Evolutionary conservation across 2,797 vertebrate genomes (phyloP).

Genomic region (Chrysocyon brachyurus): DNA sequence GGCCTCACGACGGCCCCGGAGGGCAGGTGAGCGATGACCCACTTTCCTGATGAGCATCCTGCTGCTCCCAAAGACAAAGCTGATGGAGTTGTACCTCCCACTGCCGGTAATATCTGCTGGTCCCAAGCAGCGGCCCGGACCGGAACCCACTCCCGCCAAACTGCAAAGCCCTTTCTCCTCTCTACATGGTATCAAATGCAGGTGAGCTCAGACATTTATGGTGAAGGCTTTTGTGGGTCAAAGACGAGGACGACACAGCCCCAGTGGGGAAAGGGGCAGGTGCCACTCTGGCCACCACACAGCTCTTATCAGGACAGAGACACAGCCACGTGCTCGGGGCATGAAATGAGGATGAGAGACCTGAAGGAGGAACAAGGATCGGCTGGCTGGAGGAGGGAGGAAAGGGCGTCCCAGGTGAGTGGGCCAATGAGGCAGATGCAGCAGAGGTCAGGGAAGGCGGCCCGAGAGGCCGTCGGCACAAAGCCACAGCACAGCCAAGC

Average conservation of each 20-base stretch:
- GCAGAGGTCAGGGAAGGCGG: not conserved
- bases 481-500: not conserved
- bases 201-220: not conserved
- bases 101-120: not conserved
- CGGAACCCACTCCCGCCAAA: not conserved
- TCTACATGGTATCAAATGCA: not conserved
- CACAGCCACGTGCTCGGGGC: too few species aligned
- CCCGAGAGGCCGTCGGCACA: not conserved
- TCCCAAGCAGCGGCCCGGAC: not conserved
- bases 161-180: not conserved
- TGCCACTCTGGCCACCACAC: not conserved
- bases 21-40: not conserved
- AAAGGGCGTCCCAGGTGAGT: not conserved
- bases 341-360: not conserved
- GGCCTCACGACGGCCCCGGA: not conserved
- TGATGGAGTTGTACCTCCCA: not conserved
- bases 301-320: not conserved
- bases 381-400: not conserved
- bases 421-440: not conserved
- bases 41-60: not conserved
- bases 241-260: not conserved
- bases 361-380: not conserved
- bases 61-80: not conserved
- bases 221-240: not conserved
- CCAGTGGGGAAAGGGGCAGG: not conserved